Evolutionary conservation across 1,140 invertebrate genomes (phyloP), one percentile per base, ranked within the genome.

Genomic region (Agrypnia vestita): DNA sequence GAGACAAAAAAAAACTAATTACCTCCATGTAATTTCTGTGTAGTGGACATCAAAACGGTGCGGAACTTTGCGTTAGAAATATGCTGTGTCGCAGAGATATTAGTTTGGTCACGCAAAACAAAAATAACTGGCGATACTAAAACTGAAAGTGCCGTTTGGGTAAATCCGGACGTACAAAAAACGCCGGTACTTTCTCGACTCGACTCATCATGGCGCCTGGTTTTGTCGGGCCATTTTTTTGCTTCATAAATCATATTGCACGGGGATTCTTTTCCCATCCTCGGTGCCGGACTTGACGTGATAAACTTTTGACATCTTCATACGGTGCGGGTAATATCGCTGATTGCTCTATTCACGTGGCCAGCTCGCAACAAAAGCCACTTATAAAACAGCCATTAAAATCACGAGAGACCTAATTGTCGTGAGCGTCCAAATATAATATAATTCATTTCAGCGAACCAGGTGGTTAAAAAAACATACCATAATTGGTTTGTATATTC

Each of bases 251-350:
- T 79, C 81, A 82, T 51, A 82, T 69, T 47, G 61, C 13, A 25
- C 75, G 11, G 9, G 44, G 79, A 72, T 51, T 17, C 49, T 74
- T 74, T 75, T 35, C 47, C 19, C 25, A 73, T 44, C n/a, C 53
- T 71, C 55, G 46, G 46, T 49, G 59, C 15, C 69, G 46, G 71
- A 51, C 64, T 19, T 73, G 69, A 73, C 64, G 74, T 62, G 73
- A 55, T 78, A 69, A 49, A 64, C 62, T 76, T 35, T 35, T 82
- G 67, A 82, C 77, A 82, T 82, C 81, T 82, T 77, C 64, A 74
- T 73, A 44, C 49, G 71, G 35, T 47, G 17, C 15, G 47, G 53
- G 71, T 51, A 73, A 72, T 81, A 55, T 46, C 43, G 46, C 72
- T 79, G 73, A 82, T 82, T 79, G 67, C 81, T 82, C 59, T 19